Base-by-base conservation (phyloP, 2,113 vertebrate species). In the Thunnus maccoyii region DNA sequence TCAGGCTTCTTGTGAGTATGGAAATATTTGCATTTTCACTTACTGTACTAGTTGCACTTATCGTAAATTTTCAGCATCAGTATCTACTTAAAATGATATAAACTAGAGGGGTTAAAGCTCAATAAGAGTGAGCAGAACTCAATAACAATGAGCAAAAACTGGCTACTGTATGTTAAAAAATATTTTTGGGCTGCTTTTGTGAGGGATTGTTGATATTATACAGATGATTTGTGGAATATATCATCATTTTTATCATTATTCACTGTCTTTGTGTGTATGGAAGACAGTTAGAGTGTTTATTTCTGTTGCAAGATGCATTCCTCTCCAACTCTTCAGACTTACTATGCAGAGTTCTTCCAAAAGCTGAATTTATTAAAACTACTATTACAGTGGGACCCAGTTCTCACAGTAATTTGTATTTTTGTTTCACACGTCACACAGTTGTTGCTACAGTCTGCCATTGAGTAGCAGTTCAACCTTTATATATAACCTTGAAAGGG, bases 381-480 rank as follows among this genome's bases (percentile, higher is more conserved):
- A 8, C 25, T 52, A 46, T 30, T 74, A 63, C 32, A 22, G 30
- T 9, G 16, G 3, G 13, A 10, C 3, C 13, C 1, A 3, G 15
- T 57, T 32, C 30, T 54, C 44, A 54, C 5, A 67, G 1, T 41
- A 30, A 52, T 13, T 67, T 70, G 41, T 30, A 47, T 46, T 57
- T 72, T 16, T 50, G 15, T 69, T 48, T 63, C 27, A 51, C 36
- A 57, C 22, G 0, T 62, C 47, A 56, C 60, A n/a, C 18, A 64
- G 30, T 25, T 54, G 62, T 60, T 32, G n/a, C 76, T 41, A 30
- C 27, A 65, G n/a, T 12, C 62, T 66, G 46, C 30, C 10, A 48
- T 54, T 4, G 55, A 50, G 22, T 11, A n/a, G 36, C 36, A 47
- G 22, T 20, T 46, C 4, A 3, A n/a, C 51, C n/a, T 63, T 61